phyloP scores from a whole-genome alignment of 2,113 vertebrate genomes.

The Gobio gobio region DNA sequence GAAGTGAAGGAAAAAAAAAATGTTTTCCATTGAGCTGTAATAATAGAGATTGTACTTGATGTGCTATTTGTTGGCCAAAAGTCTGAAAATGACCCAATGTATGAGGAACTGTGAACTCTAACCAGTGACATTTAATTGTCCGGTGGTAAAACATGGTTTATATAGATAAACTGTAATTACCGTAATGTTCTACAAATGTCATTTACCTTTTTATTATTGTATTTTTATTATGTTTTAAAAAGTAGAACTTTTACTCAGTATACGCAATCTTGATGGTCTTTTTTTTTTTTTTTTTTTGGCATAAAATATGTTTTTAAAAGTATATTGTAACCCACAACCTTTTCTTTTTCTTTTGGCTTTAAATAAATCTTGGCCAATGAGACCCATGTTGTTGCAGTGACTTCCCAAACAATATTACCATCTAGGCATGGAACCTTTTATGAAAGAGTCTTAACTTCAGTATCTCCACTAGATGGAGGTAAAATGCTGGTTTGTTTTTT shows the following conservation, averaged over 20 bases:
- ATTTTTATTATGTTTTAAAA: slow-evolving; percentile 38
- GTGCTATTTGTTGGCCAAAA: background rate
- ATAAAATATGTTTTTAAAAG: slow-evolving; percentile 2
- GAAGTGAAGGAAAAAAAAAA: background rate
- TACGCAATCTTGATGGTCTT: background rate
- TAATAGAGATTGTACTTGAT: background rate
- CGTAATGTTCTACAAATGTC: slow-evolving; percentile 4
- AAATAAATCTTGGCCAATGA: slow-evolving; percentile 48
- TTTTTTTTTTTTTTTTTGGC: slow-evolving; percentile 2
- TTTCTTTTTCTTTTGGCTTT: slow-evolving; percentile 15
- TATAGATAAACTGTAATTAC: background rate
- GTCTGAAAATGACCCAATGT: background rate
- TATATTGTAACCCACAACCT: slow-evolving; percentile 39
- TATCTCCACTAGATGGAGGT: background rate
- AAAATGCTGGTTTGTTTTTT: background rate
- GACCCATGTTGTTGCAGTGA: background rate
- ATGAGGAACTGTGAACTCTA: background rate
- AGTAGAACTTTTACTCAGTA: slow-evolving; percentile 13
- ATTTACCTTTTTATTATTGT: background rate
- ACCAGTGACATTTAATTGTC: background rate
- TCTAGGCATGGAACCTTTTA: background rate
- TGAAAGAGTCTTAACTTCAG: background rate
- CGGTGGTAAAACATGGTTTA: background rate
- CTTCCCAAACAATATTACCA: background rate
- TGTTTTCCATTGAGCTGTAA: background rate